phyloP scores from a whole-genome alignment of 1,140 invertebrate genomes.

The Lineus longissimus region DNA sequence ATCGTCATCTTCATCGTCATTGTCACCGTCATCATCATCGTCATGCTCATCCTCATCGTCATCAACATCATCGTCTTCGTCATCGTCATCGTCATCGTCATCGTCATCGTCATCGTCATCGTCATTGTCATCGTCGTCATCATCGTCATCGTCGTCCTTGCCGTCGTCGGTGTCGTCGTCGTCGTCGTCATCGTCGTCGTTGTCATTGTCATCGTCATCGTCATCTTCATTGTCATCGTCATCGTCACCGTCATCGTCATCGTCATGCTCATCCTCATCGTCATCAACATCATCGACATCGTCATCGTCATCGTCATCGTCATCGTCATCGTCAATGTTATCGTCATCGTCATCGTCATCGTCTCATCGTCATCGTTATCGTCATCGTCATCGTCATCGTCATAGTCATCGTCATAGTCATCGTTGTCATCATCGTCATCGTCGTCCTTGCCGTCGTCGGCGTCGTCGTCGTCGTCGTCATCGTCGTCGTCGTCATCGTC shows the following conservation, averaged over 20 bases:
- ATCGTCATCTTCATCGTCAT: conserved; percentile 15
- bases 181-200: conserved; percentile 14
- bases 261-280: too few species aligned
- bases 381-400: too few species aligned
- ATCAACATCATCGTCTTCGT: too few species aligned
- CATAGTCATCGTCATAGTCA: too few species aligned
- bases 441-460: too few species aligned
- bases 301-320: conserved; percentile 13
- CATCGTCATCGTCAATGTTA: conserved; percentile 13
- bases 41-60: too few species aligned
- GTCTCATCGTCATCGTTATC: too few species aligned
- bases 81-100: conserved; percentile 14
- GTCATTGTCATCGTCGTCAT: conserved; percentile 12
- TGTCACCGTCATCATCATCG: conserved; percentile 10
- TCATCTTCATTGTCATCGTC: conserved; percentile 11
- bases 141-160: background rate
- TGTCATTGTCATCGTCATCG: conserved; percentile 12
- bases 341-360: too few species aligned
- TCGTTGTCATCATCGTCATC: too few species aligned
- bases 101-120: conserved; percentile 15
- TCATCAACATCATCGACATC: too few species aligned
- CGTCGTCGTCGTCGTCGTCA: too few species aligned
- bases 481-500: conserved; percentile 9
- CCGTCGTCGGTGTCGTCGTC: too few species aligned
- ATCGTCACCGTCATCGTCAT: conserved; percentile 9